These are phyloP conservation scores for Eristalis arbustorum DNA, from an alignment of 2,888 invertebrate genomes.

Conservation along the genomic window DNA sequence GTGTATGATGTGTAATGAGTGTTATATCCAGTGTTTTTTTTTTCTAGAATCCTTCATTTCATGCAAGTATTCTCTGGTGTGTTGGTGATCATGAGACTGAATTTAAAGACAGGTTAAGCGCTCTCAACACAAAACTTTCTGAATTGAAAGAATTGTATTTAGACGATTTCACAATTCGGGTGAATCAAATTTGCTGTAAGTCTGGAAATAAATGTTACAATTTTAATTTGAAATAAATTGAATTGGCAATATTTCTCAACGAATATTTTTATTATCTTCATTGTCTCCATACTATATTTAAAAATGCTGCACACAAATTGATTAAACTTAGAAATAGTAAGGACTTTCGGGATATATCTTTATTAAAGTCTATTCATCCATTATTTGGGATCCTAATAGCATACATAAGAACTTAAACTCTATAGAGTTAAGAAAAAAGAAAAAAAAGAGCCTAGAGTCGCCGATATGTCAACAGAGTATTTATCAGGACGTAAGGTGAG, in stretches of 20 bases:
- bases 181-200: slow-evolving; percentile 85
- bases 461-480: no score
- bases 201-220: slow-evolving; percentile 87
- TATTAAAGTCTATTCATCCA: no score
- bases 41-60: slow-evolving; percentile 90
- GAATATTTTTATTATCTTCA: neutral
- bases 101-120: slow-evolving; percentile 81
- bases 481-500: no score
- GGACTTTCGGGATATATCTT: no score
- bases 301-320: no score
- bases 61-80: slow-evolving; percentile 91
- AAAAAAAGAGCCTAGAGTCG: no score
- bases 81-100: slow-evolving; percentile 84
- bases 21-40: slow-evolving; percentile 41
- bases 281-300: no score
- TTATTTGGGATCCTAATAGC: no score
- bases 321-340: no score
- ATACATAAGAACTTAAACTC: no score
- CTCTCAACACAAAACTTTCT: slow-evolving; percentile 81
- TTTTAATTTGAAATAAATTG: slow-evolving; percentile 80
- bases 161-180: slow-evolving; percentile 80
- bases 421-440: no score
- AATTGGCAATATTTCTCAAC: neutral
- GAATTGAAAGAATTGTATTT: slow-evolving; percentile 77
- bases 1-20: slow-evolving; percentile 88